Evolutionary conservation across 2,888 invertebrate species (phyloP).

Genomic region (Asteroscopus sphinx): DNA sequence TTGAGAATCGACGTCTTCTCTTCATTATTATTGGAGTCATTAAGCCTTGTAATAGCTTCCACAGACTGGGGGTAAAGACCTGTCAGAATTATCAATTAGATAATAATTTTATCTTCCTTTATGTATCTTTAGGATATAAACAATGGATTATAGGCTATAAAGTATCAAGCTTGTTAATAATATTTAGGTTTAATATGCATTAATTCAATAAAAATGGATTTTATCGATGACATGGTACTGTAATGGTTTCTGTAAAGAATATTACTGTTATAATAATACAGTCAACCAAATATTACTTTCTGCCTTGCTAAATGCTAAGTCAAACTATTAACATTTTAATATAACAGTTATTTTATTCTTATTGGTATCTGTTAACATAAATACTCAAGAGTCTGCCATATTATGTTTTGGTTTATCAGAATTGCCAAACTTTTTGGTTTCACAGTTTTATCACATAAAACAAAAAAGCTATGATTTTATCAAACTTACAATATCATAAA

Average conservation of each 20-base stretch:
- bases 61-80: neutral
- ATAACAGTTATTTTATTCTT: neutral
- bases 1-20: constrained; percentile 31
- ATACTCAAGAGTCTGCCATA: neutral
- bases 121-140: too few species aligned
- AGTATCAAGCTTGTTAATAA: neutral
- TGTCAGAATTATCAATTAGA: constrained; percentile 4
- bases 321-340: too few species aligned
- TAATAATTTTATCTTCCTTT: neutral
- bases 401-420: too few species aligned
- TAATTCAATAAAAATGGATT: neutral
- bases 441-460: too few species aligned
- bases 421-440: too few species aligned
- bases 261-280: too few species aligned
- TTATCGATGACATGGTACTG: too few species aligned
- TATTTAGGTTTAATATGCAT: constrained; percentile 1
- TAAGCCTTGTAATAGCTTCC: constrained; percentile 1
- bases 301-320: neutral
- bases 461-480: too few species aligned
- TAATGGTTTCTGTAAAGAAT: too few species aligned
- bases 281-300: too few species aligned
- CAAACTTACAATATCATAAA: too few species aligned
- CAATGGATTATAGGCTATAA: neutral
- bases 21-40: constrained; percentile 2
- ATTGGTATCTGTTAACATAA: neutral